Conservation (phyloP, 2,888 invertebrate species). For the Dichetophora obliterata region DNA sequence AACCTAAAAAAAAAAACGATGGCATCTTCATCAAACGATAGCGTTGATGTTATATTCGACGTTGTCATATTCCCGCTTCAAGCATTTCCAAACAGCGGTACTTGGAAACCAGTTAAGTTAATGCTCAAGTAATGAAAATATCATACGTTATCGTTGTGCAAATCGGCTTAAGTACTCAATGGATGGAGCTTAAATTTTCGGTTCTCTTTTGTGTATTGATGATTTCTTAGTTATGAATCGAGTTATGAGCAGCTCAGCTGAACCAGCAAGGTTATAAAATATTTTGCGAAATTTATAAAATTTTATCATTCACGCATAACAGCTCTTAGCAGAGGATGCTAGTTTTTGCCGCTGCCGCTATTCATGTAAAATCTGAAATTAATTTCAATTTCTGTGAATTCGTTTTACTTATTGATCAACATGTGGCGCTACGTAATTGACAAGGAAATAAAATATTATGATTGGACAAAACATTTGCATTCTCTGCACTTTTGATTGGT, state of each 20-base stretch:
- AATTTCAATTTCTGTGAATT: too few relatives aligned
- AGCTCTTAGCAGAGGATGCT: too few relatives aligned
- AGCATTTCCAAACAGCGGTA: neutral
- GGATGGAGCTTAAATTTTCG: neutral
- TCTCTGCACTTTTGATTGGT: neutral
- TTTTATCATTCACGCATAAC: too few relatives aligned
- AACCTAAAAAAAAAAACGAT: neutral
- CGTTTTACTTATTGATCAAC: too few relatives aligned
- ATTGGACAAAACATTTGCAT: constrained; percentile 15
- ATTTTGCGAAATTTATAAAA: too few relatives aligned
- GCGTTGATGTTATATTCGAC: neutral
- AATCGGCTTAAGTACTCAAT: constrained; percentile 21
- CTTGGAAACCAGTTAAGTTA: constrained; percentile 23
- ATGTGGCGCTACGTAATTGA: too few relatives aligned
- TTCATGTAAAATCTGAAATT: neutral
- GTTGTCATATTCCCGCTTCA: neutral
- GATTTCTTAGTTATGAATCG: too few relatives aligned
- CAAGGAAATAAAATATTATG: too few relatives aligned
- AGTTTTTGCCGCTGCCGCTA: too few relatives aligned
- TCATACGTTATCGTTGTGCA: constrained; percentile 13
- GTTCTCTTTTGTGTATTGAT: neutral
- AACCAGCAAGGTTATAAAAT: too few relatives aligned
- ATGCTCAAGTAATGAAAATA: constrained; percentile 26
- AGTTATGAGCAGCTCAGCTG: too few relatives aligned
- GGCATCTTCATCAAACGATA: neutral